phyloP scores from a whole-genome alignment of 2,888 invertebrate genomes.

The Sphaeridia pumilis region DNA sequence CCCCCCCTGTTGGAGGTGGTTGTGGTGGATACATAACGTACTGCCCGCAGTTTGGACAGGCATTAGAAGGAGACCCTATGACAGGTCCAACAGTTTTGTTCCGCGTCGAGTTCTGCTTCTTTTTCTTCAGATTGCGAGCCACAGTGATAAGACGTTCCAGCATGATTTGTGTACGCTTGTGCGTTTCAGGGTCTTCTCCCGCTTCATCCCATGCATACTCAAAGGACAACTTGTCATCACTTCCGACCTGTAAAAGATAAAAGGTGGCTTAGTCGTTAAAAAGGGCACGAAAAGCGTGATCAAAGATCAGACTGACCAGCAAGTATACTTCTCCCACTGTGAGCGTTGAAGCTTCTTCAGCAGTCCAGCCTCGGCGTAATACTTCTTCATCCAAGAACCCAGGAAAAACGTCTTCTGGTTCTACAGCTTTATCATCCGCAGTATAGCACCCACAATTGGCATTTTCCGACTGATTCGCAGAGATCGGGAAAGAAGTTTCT shows the following conservation, averaged over 20 bases:
- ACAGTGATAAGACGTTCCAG: conserved; percentile 23
- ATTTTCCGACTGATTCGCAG: neutral
- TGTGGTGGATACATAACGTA: conserved; percentile 15
- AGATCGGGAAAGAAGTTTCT: no score
- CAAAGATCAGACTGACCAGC: conserved; percentile 2
- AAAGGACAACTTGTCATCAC: conserved; percentile 39
- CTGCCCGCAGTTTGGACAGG: conserved; percentile 24
- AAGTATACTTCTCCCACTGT: conserved; percentile 41
- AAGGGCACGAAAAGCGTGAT: neutral
- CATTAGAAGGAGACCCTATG: neutral
- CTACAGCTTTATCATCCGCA: conserved; percentile 10
- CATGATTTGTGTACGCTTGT: conserved; percentile 19
- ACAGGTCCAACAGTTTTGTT: conserved; percentile 15
- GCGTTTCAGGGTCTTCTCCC: conserved; percentile 19
- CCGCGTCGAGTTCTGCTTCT: conserved; percentile 18
- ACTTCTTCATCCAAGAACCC: conserved; percentile 26
- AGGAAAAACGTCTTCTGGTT: conserved; percentile 26
- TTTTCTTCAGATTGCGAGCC: conserved; percentile 29
- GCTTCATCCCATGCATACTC: conserved; percentile 41
- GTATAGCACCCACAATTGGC: conserved; percentile 4
- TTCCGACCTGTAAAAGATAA: conserved; percentile 37
- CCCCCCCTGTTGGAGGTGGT: neutral
- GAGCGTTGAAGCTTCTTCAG: conserved; percentile 59
- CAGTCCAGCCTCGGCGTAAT: conserved; percentile 64
- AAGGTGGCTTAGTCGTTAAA: neutral